These are phyloP conservation scores for Melanostoma scalare DNA, from an alignment of 2,888 invertebrate species.

Conservation along the genomic window DNA sequence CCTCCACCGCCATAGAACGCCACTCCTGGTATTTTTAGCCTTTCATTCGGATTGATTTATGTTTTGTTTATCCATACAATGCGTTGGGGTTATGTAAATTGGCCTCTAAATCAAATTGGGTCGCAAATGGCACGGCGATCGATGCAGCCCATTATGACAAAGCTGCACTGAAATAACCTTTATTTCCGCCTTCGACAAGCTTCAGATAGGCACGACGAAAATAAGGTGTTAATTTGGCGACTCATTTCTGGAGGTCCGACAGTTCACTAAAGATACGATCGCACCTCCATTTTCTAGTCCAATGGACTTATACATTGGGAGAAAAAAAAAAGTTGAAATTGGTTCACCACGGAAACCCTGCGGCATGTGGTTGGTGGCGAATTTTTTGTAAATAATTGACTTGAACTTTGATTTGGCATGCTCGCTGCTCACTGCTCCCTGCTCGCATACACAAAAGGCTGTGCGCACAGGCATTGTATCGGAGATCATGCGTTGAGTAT, in stretches of 20 bases:
- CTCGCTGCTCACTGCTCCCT: constrained; percentile 27
- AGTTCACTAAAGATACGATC: constrained; percentile 65
- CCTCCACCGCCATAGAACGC: background rate
- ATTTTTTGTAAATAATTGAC: constrained; percentile 68
- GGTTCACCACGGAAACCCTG: constrained; percentile 53
- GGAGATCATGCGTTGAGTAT: constrained; percentile 70
- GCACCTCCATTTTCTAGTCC: constrained; percentile 46
- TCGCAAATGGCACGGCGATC: constrained; percentile 3
- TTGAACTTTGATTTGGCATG: constrained; percentile 72
- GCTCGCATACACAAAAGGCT: constrained; percentile 34
- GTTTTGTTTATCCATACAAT: constrained; percentile 67
- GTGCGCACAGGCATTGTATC: constrained; percentile 47
- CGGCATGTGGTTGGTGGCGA: constrained; percentile 41
- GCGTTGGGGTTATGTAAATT: constrained; percentile 68
- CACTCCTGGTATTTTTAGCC: constrained; percentile 41
- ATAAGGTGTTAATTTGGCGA: constrained; percentile 71
- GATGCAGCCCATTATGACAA: constrained; percentile 58
- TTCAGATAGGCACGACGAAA: constrained; percentile 37
- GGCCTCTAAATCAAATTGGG: constrained; percentile 67
- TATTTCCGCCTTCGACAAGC: constrained; percentile 28
- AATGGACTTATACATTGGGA: constrained; percentile 50
- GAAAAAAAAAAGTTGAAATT: constrained; percentile 7
- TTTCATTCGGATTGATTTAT: constrained; percentile 71
- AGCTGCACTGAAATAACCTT: constrained; percentile 27
- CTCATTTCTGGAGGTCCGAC: constrained; percentile 57